Base-by-base conservation (phyloP, 2,888 invertebrate genomes). In the Parasteatoda lunata region DNA sequence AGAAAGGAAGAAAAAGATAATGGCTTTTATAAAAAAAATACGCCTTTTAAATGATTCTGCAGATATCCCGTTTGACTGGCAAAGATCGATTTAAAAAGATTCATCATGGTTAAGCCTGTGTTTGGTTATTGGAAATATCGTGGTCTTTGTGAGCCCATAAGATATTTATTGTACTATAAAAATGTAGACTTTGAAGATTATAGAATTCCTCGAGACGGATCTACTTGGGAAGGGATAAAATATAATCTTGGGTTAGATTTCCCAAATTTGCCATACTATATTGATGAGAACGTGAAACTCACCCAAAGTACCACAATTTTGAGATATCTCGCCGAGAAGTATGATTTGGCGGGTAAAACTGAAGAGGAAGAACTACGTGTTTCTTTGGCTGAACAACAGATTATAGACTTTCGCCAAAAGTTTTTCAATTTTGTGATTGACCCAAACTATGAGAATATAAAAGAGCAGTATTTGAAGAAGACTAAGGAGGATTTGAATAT, bases 161-260 rank as follows among this genome's bases (percentile, higher is more conserved):
- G 93, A 0, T 89, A 92, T 30, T 89, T 93, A 54, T 90, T 93
- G 73, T 91, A 91, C 68, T 92, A 92, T 89, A 91, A 91, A 5
- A 92, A 91, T 5, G 91, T 91, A 69, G 91, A 92, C 0, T 93
- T 92, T 90, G 92, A 92, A 89, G 93, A 93, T 84, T 91, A 91
- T 68, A 86, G 90, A n/a, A 93, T 92, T 88, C 90, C 91, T 13
- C 91, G 90, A 87, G 92, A 92, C 6, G 90, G 91, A 89, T 91
- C 91, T 15, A 30, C 30, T 30, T 89, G 89, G 89, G 70, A 84
- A 68, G 72, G 79, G 13, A 88, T 89, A n/a, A 89, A 88, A n/a
- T 84, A 82, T 48, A 48, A 85, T 0, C 89, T 92, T 8, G 91
- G 91, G 4, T 87, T 92, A 51, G 91, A 90, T 54, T 92, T 92